Conservation (phyloP, 2,888 invertebrate genomes). For the Eremobia ochroleuca region DNA sequence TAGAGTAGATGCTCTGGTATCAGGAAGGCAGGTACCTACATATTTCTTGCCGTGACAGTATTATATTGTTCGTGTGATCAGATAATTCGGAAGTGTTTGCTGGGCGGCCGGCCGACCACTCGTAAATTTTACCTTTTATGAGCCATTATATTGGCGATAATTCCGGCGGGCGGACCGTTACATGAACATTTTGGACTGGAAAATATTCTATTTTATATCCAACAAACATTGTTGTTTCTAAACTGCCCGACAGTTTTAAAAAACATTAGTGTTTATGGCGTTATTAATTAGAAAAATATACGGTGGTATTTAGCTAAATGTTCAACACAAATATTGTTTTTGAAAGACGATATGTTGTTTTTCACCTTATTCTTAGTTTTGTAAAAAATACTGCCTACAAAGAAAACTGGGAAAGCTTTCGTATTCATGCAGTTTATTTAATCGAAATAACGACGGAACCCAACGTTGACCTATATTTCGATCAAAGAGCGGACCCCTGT, state of each 20-base stretch:
- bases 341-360: neutral
- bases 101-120: constrained; percentile 74
- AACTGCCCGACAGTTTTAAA: constrained; percentile 31
- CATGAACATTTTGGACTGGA: constrained; percentile 75
- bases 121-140: constrained; percentile 87
- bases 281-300: constrained; percentile 16
- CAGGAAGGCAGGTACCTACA: constrained; percentile 61
- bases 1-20: constrained; percentile 46
- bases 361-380: neutral
- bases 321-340: neutral
- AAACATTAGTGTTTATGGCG: constrained; percentile 31
- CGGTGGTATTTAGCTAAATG: constrained; percentile 4
- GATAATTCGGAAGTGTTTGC: constrained; percentile 80
- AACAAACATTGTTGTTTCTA: constrained; percentile 54
- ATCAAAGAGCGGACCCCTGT: constrained; percentile 62
- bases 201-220: constrained; percentile 65
- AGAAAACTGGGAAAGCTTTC: constrained; percentile 27
- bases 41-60: constrained; percentile 60
- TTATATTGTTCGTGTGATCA: constrained; percentile 74
- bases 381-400: constrained; percentile 16
- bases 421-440: constrained; percentile 52
- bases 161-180: constrained; percentile 73
- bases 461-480: constrained; percentile 67
- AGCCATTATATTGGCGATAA: constrained; percentile 85
- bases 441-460: constrained; percentile 61